A percentile compares a stretch with the other conserved stretches of the same genome.
phyloP scores from a whole-genome alignment of 2,797 vertebrate genomes.

The Setipinna tenuifilis region DNA sequence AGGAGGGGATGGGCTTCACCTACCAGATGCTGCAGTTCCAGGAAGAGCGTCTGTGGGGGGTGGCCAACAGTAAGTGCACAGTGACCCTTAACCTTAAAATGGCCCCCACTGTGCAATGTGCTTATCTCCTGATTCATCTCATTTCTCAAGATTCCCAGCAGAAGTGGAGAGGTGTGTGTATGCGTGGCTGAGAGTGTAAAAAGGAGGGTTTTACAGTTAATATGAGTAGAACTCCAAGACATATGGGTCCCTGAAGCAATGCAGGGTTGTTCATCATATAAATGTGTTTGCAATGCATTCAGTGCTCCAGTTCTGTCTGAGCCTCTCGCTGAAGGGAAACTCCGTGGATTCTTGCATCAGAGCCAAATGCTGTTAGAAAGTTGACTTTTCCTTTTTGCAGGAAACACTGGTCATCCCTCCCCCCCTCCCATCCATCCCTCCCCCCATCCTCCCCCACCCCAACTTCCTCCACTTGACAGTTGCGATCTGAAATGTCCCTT shows the following conservation, averaged over 20 bases:
- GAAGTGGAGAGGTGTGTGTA: too few species aligned
- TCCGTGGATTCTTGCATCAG: not conserved
- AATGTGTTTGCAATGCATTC: not conserved
- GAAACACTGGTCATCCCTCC: not conserved
- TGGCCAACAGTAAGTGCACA: slow-evolving; percentile 72
- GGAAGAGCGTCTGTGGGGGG: slow-evolving; percentile 83
- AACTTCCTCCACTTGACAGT: too few species aligned
- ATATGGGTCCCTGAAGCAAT: not conserved
- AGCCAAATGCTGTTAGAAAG: not conserved
- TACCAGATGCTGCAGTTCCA: slow-evolving; percentile 93
- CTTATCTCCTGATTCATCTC: too few species aligned
- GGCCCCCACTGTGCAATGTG: too few species aligned
- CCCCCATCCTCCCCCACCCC: too few species aligned
- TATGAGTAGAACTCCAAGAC: not conserved
- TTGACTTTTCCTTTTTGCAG: not conserved
- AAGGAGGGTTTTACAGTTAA: not conserved
- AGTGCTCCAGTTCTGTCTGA: not conserved
- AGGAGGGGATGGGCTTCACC: slow-evolving; percentile 88
- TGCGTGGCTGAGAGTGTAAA: not conserved
- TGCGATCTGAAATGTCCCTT: not conserved
- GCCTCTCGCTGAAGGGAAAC: not conserved
- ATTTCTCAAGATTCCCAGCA: too few species aligned
- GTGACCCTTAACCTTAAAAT: too few species aligned
- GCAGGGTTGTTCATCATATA: not conserved
- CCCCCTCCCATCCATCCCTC: not conserved